Base-by-base conservation (phyloP, 1,140 invertebrate genomes). In the Aphis craccivora region DNA sequence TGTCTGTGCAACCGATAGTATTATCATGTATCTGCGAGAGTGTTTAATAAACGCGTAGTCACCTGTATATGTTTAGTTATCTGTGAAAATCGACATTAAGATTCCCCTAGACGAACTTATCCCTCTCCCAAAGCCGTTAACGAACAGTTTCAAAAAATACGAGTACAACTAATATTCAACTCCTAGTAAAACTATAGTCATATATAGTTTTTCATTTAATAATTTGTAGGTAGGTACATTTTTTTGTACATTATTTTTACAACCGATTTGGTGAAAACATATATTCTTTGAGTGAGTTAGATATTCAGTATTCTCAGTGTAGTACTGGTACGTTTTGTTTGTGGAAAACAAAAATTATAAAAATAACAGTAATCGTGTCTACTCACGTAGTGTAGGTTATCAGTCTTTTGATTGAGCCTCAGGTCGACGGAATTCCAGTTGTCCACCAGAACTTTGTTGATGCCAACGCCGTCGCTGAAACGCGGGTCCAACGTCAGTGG, bases 351-450 rank as follows among this genome's bases (percentile, higher is more conserved):
- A n/a, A 67, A 67, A 67, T 18, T 30, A n/a, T 11, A 35, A 18
- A 76, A n/a, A 18, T n/a, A 18, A n/a, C 30, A 76, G 20, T n/a
- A 18, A 20, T 51, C 48, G 48, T 14, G 25, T 25, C 53, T 45
- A 93, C 94, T 89, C 43, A 93, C 81, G 60, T 93, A 67, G 30
- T 88, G 92, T 89, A 93, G 87, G 35, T 93, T 76, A 90, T 90
- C 88, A 93, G 93, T 89, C 93, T 93, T 93, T 90, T 83, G 86
- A n/a, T 90, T 89, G 88, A 90, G 60, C 60, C 37, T 93, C 87
- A 76, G 45, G n/a, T 93, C 86, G 55, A 90, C 40, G 43, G 86
- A n/a, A 37, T 89, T 83, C 86, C 86, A 81, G 43, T 55, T 35
- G 91, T 90, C 60, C 7, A 67, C 18, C 87, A 51, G 94, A 55